Base-by-base conservation (phyloP, 92 coral and sea anemone species). In the Scolanthus callimorphus region DNA sequence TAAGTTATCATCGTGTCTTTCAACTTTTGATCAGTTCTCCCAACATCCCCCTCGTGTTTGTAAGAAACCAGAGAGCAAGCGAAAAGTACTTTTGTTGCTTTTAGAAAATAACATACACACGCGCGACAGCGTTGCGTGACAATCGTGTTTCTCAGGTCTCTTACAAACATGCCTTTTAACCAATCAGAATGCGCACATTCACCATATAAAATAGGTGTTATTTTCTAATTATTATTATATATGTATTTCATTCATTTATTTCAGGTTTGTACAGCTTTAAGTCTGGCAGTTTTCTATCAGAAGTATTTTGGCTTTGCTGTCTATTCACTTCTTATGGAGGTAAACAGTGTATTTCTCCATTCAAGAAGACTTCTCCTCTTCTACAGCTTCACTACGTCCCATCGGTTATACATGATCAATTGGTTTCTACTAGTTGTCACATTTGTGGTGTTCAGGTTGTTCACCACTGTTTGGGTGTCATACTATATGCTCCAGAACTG, bases 291-390 rank as follows among this genome's bases (percentile, higher is more conserved):
- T 27, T 41, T 72, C 45, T 39, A 63, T 28, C 52, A 63, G 49
- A 55, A 45, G 31, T 90, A 86, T 59, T 57, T 86, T 1, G 88
- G 87, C 1, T 78, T 86, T 75, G 95, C 78, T 17, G 65, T 86
- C 37, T 72, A 73, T 46, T 55, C 90, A 11, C 71, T 90, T 3
- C 66, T 90, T 19, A 78, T 90, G 81, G 97, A 90, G 39, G 75
- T 90, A 46, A 85, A 82, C 73, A 90, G 97, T 59, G 87, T 89
- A 2, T 89, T 89, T 34, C 78, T 89, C 10, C 97, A 89, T 44
- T 48, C 73, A 23, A 75, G 97, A 23, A 63, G 91, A 38, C 63
- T 89, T 20, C 63, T 89, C 72, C 45, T 59, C 20, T 71, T 90
- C 63, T 67, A 45, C 58, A 86, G 83, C 51, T 59, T 82, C 43